phyloP scores from a whole-genome alignment of 1,140 invertebrate species.

The Maniola jurtina region DNA sequence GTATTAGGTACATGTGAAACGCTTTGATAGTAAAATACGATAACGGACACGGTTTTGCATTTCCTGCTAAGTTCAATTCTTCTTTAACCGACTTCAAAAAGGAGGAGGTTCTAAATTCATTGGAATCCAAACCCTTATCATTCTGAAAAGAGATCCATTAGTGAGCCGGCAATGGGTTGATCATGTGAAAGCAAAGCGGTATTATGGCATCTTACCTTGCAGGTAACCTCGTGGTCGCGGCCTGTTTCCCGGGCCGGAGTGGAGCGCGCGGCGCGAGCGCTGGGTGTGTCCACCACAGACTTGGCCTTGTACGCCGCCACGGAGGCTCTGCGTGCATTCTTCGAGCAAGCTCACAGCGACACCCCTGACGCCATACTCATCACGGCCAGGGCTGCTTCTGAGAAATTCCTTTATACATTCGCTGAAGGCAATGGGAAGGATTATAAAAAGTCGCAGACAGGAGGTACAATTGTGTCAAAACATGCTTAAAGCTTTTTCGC shows the following conservation, averaged over 20 bases:
- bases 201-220: slow-evolving; percentile 2
- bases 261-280: slow-evolving; percentile 79
- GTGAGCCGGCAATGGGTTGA: too few relatives aligned
- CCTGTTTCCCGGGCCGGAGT: slow-evolving; percentile 78
- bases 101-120: too few relatives aligned
- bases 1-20: too few relatives aligned
- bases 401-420: slow-evolving; percentile 73
- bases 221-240: slow-evolving; percentile 86
- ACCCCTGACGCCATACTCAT: slow-evolving; percentile 79
- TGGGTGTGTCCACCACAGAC: slow-evolving; percentile 84
- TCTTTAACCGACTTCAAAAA: too few relatives aligned
- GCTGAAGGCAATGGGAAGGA: slow-evolving; percentile 77
- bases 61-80: too few relatives aligned
- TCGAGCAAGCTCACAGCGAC: slow-evolving; percentile 74
- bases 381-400: slow-evolving; percentile 76
- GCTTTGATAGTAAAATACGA: too few relatives aligned
- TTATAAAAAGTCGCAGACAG: slow-evolving; percentile 72
- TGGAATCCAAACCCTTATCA: too few relatives aligned
- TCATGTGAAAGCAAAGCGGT: too few relatives aligned
- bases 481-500: too few relatives aligned
- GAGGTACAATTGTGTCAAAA: slow-evolving; percentile 36
- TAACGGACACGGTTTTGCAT: too few relatives aligned
- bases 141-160: too few relatives aligned
- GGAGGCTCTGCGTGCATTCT: slow-evolving; percentile 82
- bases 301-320: slow-evolving; percentile 82